Base-by-base conservation (phyloP, 1,140 invertebrate species). In the Drosophila aff. region DNA sequence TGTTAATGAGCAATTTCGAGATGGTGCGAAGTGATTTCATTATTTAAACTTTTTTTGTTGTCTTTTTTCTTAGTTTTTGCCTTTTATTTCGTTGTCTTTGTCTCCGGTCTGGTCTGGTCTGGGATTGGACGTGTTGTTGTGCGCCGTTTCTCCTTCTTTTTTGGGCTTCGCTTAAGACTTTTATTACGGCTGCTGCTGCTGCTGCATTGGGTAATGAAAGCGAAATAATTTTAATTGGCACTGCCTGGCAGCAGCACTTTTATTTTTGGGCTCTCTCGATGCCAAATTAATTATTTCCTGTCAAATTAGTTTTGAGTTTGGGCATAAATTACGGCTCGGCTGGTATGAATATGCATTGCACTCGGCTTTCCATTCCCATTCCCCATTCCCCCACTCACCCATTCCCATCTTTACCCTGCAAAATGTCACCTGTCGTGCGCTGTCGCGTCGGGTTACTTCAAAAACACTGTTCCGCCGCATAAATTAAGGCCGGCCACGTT, bases 1-100 rank as follows among this genome's bases (percentile, higher is more conserved):
- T 92, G 91, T 92, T 92, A 92, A 92, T 92, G 91, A 92, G 91
- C 91, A 92, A 92, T 92, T 92, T 90, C 91, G 89, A 92, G 91
- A 92, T 92, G 82, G 91, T 92, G 91, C 91, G 91, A 92, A 92
- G 74, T 90, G 91, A 92, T 92, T 92, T 92, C 91, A 92, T 92
- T 92, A 92, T 92, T 92, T 92, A 82, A 91, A 86, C 75, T 82
- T 91, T 76, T 91, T 77, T 79, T 83, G 57, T 43, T 57, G 64
- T 82, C 82, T 76, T 91, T 76, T 87, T 74, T 67, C 64, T 64
- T 76, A 60, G 61, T 65, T 80, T 68, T 67, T n/a, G 53, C 67
- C 69, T 74, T 68, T 67, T 90, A 67, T 71, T 62, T 68, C 55
- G 50, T 67, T 74, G 55, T 59, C 76, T 67, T 47, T 67, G 50